A percentile compares a stretch with the other conserved stretches of the same genome.
These are phyloP conservation scores for Enteromius viviparus DNA, from an alignment of 2,797 vertebrate genomes.

Conservation along the genomic window DNA sequence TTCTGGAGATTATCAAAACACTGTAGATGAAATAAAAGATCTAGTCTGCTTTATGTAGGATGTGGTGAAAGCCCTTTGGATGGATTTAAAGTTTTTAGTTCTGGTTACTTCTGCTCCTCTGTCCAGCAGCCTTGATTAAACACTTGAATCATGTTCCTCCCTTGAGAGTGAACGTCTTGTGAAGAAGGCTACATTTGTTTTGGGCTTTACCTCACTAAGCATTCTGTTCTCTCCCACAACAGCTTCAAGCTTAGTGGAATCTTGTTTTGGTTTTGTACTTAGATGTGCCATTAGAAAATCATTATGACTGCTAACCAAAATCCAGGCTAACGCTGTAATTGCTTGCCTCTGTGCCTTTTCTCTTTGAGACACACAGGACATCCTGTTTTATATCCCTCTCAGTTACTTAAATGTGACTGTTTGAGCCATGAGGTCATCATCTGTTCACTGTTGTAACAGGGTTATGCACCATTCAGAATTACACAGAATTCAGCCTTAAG, in stretches of 20 bases:
- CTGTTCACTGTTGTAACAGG: conserved; percentile 4
- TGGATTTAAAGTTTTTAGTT: conserved; percentile 24
- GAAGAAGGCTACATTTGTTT: conserved; percentile 13
- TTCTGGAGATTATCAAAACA: conserved; percentile 49
- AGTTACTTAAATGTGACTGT: conserved; percentile 39
- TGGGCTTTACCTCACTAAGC: conserved; percentile 1
- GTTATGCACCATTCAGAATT: background rate
- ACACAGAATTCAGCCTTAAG: background rate
- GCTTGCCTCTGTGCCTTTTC: conserved; percentile 12
- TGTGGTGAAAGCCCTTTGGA: background rate
- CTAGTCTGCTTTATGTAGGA: conserved; percentile 28
- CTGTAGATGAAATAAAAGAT: conserved; percentile 40
- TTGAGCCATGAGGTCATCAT: conserved; percentile 39
- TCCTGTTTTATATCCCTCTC: conserved; percentile 39
- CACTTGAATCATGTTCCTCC: conserved; percentile 7
- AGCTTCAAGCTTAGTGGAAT: conserved; percentile 35
- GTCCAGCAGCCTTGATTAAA: conserved; percentile 25
- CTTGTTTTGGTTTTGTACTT: conserved; percentile 37
- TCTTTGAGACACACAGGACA: conserved; percentile 16
- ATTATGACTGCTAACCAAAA: conserved; percentile 35
- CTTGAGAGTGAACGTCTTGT: conserved; percentile 22
- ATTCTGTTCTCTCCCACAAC: conserved; percentile 30
- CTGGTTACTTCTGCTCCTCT: conserved; percentile 3
- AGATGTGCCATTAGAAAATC: conserved; percentile 42
- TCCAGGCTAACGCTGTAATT: conserved; percentile 26